These are phyloP conservation scores for Ypsolopha sequella DNA, from an alignment of 2,888 invertebrate genomes.

Conservation along the genomic window DNA sequence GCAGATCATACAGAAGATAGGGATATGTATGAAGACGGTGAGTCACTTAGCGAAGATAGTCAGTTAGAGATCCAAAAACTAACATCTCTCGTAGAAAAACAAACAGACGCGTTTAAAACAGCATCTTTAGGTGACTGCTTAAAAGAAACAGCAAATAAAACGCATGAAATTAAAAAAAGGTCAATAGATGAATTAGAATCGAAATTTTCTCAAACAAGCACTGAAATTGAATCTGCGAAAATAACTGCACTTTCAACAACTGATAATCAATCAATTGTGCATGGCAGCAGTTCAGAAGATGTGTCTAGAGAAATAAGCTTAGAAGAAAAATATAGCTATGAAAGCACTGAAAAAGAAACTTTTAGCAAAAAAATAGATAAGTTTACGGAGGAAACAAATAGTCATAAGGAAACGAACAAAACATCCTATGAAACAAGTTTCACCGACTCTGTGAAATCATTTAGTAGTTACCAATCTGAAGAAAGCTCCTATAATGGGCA, in stretches of 20 bases:
- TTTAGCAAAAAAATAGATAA: constrained; percentile 21
- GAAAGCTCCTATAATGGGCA: constrained; percentile 13
- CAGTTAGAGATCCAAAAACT: constrained; percentile 9
- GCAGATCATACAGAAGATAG: constrained; percentile 8
- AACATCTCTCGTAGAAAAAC: not conserved
- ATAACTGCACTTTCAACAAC: constrained; percentile 23
- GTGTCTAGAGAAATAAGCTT: constrained; percentile 51
- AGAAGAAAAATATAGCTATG: constrained; percentile 58
- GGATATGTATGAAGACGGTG: constrained; percentile 9
- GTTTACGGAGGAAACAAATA: not conserved
- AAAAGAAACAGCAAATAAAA: constrained; percentile 2
- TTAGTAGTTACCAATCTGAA: constrained; percentile 18
- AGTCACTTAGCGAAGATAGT: constrained; percentile 21
- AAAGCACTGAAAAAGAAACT: constrained; percentile 41
- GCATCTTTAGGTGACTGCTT: not conserved
- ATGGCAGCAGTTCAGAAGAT: constrained; percentile 53
- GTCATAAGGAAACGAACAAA: constrained; percentile 9
- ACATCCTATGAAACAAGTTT: constrained; percentile 11
- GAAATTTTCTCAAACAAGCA: constrained; percentile 8
- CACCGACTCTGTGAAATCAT: constrained; percentile 19
- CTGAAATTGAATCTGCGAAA: constrained; percentile 15
- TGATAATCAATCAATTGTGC: constrained; percentile 20
- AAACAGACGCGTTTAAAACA: not conserved
- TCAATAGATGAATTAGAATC: constrained; percentile 10
- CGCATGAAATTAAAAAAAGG: constrained; percentile 5